A percentile compares a stretch with the other conserved stretches of the same genome.
These are phyloP conservation scores for Nothoprocta pentlandii DNA, from an alignment of 2,113 vertebrate genomes.

Conservation along the genomic window DNA sequence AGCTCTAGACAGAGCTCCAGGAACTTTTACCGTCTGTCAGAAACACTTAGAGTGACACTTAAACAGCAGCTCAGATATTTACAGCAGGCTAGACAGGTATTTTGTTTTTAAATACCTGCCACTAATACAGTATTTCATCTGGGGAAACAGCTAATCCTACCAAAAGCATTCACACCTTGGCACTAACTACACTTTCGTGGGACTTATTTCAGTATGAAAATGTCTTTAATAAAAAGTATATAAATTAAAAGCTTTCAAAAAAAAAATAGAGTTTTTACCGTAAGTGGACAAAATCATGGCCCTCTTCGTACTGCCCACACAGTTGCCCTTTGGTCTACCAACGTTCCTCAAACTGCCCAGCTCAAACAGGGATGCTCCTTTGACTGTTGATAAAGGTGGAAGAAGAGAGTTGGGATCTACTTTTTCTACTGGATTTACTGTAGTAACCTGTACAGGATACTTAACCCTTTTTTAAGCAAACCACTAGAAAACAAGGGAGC, in stretches of 20 bases:
- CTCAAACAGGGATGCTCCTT: neutral
- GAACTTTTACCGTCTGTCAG: neutral
- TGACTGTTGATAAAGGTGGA: fast-evolving
- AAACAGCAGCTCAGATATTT: neutral
- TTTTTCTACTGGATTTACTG: neutral
- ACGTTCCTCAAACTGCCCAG: too few species aligned
- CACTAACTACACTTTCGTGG: neutral
- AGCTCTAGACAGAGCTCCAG: neutral
- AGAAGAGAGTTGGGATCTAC: neutral
- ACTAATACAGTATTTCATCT: neutral
- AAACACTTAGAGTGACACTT: neutral
- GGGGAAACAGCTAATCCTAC: neutral
- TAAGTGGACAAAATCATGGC: neutral
- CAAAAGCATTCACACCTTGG: neutral
- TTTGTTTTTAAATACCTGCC: neutral
- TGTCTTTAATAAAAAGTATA: neutral
- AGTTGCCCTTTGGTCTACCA: neutral
- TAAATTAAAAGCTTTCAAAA: neutral
- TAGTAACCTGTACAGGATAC: neutral
- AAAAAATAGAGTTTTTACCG: too few species aligned
- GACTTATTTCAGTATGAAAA: neutral
- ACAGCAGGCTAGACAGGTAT: fast-evolving
- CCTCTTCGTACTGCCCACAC: fast-evolving
- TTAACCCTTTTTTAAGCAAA: neutral
- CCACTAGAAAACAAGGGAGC: neutral